Evolutionary conservation across 2,113 vertebrate species (phyloP), one percentile per base, ranked within the genome.

Genomic region (Micromys minutus): DNA sequence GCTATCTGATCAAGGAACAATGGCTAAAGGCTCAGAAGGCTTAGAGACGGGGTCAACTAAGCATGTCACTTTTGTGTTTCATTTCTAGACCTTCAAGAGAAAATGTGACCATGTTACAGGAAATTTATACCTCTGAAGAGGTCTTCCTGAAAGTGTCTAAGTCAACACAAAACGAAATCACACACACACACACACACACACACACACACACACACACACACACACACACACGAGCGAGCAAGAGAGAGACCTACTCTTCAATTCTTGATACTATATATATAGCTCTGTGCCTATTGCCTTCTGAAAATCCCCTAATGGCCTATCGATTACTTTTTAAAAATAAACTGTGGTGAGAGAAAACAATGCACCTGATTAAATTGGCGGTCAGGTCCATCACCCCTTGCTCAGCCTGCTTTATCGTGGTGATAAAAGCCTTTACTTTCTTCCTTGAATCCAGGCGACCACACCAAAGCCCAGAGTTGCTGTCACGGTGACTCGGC

Each of bases 251-350:
- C 5, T 17, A 11, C 16, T 76, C 10, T 42, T 72, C 9, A 69
- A n/a, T 65, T 84, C 79, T 85, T 47, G 55, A 50, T 45, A 42
- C 39, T 17, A 2, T 42, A 81, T 17, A 2, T 42, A 81, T 12
- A 86, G 16, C 29, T 89, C 83, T 67, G 10, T 24, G 59, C 76
- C 47, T 67, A 67, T 36, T 86, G 47, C 47, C 77, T 90, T 24
- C 80, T 79, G 57, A 63, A 88, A 55, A 87, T 55, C 71, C 71
- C 31, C 39, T 39, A 50, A 61, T 47, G 57, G 57, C 29, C 63
- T 80, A 75, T 31, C 42, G 83, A 87, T 95, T 67, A 50, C 83
- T 86, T 86, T 86, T 86, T 86, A 86, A 86, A 86, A 86, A 86
- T 67, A 86, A 86, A 86, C 61, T 50, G 61, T 50, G 8, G 11